Evolutionary conservation across 2,888 invertebrate species (phyloP), one percentile per base, ranked within the genome.

Genomic region (Fragum sueziense): DNA sequence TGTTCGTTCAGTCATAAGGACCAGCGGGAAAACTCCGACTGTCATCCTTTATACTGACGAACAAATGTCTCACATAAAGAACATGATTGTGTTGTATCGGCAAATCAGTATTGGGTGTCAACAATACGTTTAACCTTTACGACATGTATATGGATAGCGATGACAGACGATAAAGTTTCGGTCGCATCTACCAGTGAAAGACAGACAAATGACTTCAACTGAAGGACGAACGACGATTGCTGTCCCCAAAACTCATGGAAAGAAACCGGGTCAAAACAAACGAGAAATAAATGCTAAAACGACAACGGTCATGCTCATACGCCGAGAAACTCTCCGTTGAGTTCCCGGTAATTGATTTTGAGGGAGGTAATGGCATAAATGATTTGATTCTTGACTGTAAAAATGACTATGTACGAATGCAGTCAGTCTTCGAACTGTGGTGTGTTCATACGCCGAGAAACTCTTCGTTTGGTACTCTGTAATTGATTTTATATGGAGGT

Each of bases 91-190:
- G 80, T 65, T 84, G 78, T 47, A 47, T 65, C n/a, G 76, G 80
- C n/a, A 68, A 74, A n/a, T 47, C 73, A 11, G 47, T 83, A 27
- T 37, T 80, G 25, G 73, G 80, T 0, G 61, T 75, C n/a, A 74
- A 80, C 71, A 83, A 83, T 47, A 77, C 80, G 0, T 77, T 80
- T 14, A 72, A 68, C 22, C 69, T 79, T 1, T 77, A 74, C 34
- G 68, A 77, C n/a, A 72, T n/a, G n/a, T 6, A n/a, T 17, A 41
- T 52, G 52, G 52, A 52, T 52, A n/a, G 7, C 7, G n/a, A 52
- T 52, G 52, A 52, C 52, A 22, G 52, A 52, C 52, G 52, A 22
- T n/a, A 52, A 52, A n/a, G 52, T 52, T 52, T 52, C 52, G 52
- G 52, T 52, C 52, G 6, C 52, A 52, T 17, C 7, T n/a, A 52